Percentiles rank a stretch among this genome's conserved stretches.
Conservation (phyloP, 2,113 vertebrate genomes). For the Zosterops japonicus region DNA sequence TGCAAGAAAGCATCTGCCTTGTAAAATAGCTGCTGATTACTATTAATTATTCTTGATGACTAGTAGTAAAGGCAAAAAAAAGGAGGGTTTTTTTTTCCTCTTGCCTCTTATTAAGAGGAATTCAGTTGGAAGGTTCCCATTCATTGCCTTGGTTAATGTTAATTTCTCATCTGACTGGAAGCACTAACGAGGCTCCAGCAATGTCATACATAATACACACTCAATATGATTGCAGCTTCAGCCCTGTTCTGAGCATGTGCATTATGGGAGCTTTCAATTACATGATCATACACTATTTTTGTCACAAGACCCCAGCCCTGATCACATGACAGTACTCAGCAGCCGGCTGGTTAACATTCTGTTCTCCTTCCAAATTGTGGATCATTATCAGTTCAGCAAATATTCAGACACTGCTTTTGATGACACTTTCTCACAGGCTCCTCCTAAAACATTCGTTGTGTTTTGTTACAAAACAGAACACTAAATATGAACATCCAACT, state of each 20-base stretch:
- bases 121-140: background rate
- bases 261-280: background rate
- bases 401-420: background rate
- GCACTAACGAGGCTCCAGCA: background rate
- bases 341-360: background rate
- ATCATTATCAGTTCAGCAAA: background rate
- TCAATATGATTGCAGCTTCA: background rate
- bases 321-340: background rate
- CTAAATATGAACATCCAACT: background rate
- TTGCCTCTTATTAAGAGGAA: background rate
- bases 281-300: background rate
- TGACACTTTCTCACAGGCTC: background rate
- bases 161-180: constrained; percentile 13
- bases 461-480: background rate
- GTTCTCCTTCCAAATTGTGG: background rate
- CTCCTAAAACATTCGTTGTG: background rate
- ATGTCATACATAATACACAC: background rate
- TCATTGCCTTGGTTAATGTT: background rate
- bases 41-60: background rate
- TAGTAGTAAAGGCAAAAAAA: background rate
- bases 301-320: background rate
- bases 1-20: background rate
- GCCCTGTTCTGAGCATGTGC: background rate
- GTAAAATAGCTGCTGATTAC: background rate
- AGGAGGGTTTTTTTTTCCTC: background rate